Conservation (phyloP, 2,888 invertebrate species). For the Schizotus pectinicornis region DNA sequence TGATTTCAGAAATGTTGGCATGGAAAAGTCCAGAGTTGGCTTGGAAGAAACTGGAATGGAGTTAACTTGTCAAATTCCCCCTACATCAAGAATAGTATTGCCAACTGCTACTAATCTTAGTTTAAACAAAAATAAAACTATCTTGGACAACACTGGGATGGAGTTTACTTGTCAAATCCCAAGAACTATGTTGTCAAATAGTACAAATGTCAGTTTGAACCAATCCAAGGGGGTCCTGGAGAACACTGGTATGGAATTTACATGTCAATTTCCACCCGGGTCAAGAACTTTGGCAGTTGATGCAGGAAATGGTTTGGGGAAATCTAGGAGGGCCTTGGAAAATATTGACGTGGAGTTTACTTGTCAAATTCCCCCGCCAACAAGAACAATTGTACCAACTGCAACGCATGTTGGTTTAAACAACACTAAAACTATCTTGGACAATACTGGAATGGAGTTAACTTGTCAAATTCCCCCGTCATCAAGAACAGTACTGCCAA, state of each 20-base stretch:
- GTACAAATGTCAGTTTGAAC: not conserved
- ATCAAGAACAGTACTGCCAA: too few species aligned
- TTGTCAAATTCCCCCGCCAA: slow-evolving; percentile 1
- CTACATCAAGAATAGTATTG: too few species aligned
- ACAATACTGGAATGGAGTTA: slow-evolving; percentile 1
- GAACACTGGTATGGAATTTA: slow-evolving; percentile 24
- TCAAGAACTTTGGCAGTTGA: not conserved
- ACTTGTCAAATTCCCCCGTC: not conserved
- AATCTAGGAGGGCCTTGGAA: too few species aligned
- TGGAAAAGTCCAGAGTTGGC: too few species aligned
- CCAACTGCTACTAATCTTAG: too few species aligned
- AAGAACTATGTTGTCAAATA: not conserved
- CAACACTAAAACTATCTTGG: not conserved
- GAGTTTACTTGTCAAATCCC: slow-evolving; percentile 11
- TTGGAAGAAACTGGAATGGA: slow-evolving; percentile 2
- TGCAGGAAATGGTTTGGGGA: too few species aligned
- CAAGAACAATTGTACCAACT: not conserved
- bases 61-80: slow-evolving; percentile 10
- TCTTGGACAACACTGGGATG: too few species aligned
- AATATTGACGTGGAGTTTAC: not conserved
- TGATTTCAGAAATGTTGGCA: too few species aligned
- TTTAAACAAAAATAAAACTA: too few species aligned
- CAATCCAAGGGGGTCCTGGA: not conserved
- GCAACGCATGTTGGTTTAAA: not conserved
- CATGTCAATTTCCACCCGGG: slow-evolving; percentile 4